These are phyloP conservation scores for Grapholita molesta DNA, from an alignment of 1,140 invertebrate genomes.

Conservation along the genomic window DNA sequence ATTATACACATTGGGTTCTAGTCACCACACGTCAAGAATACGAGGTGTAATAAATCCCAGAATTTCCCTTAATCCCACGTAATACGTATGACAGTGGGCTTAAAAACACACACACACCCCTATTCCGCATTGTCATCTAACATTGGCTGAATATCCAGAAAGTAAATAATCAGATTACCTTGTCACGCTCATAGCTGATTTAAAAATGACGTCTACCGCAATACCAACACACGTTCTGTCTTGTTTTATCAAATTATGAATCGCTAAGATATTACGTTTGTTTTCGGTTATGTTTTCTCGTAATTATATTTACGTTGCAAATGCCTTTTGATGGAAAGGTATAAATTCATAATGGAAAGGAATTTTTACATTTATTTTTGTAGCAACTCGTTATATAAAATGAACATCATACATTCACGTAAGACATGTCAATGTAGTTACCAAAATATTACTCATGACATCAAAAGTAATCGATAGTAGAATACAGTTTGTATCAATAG, in stretches of 20 bases:
- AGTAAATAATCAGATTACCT: background rate
- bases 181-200: background rate
- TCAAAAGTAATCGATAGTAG: too few species aligned
- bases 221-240: background rate
- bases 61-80: background rate
- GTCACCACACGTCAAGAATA: constrained; percentile 6
- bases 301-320: background rate
- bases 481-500: too few species aligned
- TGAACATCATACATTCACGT: background rate
- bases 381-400: background rate
- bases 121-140: background rate
- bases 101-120: background rate
- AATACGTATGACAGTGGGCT: background rate
- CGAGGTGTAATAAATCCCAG: background rate
- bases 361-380: background rate
- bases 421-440: background rate
- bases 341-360: background rate
- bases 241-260: background rate
- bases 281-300: background rate
- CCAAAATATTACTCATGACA: too few species aligned
- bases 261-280: background rate
- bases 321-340: background rate
- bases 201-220: background rate
- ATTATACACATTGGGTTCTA: background rate
- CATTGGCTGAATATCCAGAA: background rate